These are phyloP conservation scores for Sthenelais limicola DNA, from an alignment of 2,888 invertebrate species.

Conservation along the genomic window DNA sequence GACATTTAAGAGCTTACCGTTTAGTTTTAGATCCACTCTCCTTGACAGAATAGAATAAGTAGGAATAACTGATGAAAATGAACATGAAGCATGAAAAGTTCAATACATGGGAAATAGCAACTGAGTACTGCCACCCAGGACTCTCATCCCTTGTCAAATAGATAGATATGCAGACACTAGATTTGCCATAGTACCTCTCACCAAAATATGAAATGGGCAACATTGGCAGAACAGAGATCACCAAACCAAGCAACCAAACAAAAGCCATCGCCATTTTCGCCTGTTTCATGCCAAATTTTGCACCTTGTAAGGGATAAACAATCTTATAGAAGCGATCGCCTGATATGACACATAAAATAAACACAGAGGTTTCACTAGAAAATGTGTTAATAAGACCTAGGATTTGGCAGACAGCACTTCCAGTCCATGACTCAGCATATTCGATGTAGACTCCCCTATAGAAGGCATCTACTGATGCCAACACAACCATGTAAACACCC, in stretches of 20 bases:
- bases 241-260: constrained; percentile 61
- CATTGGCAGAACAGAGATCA: constrained; percentile 62
- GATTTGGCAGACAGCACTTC: constrained; percentile 16
- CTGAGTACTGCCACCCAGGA: constrained; percentile 32
- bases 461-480: constrained; percentile 53
- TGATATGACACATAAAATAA: constrained; percentile 24
- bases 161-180: constrained; percentile 35
- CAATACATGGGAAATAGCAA: constrained; percentile 18
- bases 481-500: constrained; percentile 55
- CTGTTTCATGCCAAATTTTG: constrained; percentile 51
- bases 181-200: constrained; percentile 23
- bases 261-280: constrained; percentile 55
- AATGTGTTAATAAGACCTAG: constrained; percentile 26
- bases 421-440: constrained; percentile 17
- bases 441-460: constrained; percentile 46
- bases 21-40: constrained; percentile 7
- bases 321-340: constrained; percentile 30
- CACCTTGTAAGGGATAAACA: constrained; percentile 4
- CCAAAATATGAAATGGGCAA: constrained; percentile 61
- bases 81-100: constrained; percentile 18
- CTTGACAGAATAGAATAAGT: constrained; percentile 19
- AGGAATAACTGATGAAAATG: constrained; percentile 34
- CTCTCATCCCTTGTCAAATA: constrained; percentile 14
- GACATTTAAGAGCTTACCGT: too few relatives aligned
- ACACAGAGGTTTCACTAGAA: constrained; percentile 32